A percentile compares a stretch with the other conserved stretches of the same genome.
Conservation (phyloP, 2,113 vertebrate species). For the Trichechus manatus region DNA sequence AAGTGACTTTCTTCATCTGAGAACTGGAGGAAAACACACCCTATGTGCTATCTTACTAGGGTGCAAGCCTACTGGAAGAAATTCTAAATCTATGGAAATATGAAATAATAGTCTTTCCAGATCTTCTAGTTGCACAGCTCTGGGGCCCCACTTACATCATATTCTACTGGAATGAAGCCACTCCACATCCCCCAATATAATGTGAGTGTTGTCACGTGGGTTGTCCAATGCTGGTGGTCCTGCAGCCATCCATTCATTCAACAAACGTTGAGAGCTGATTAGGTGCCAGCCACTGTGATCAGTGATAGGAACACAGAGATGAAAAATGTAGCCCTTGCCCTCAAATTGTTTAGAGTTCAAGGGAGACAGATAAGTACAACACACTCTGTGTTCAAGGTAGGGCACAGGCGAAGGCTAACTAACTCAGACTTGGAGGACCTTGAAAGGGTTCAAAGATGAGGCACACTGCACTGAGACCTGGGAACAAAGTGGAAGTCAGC, state of each 20-base stretch:
- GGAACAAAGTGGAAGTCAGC: not conserved
- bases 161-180: not conserved
- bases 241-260: not conserved
- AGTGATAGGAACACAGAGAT: too few relatives aligned
- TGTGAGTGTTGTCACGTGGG: not conserved
- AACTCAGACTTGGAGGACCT: not conserved
- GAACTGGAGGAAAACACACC: not conserved
- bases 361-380: not conserved
- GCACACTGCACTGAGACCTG: not conserved
- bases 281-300: not conserved
- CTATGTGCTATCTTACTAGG: too few relatives aligned
- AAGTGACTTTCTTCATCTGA: not conserved
- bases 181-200: rapidly evolving
- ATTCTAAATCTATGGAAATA: not conserved
- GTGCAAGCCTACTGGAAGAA: not conserved
- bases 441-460: not conserved
- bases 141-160: too few relatives aligned
- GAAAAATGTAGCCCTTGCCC: not conserved
- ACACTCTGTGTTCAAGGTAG: not conserved
- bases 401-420: not conserved
- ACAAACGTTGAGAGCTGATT: not conserved
- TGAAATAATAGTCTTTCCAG: too few relatives aligned
- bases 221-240: not conserved
- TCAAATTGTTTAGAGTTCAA: not conserved
- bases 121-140: not conserved